A percentile compares a stretch with the other conserved stretches of the same genome.
phyloP scores from a whole-genome alignment of 2,888 invertebrate genomes.

The Leucophenga maculata region DNA sequence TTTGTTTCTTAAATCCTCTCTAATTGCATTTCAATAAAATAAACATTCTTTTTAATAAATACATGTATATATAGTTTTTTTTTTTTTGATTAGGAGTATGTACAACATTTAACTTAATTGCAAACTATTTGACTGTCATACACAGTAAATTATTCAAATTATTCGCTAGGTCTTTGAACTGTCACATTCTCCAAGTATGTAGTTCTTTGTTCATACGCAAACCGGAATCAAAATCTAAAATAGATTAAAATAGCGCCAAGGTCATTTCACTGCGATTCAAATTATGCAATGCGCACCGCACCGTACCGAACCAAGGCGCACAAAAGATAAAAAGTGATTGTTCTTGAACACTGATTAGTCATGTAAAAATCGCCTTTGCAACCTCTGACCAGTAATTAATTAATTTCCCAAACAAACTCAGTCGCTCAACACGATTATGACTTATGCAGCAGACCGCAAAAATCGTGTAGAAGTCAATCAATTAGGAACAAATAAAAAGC shows the following conservation, averaged over 20 bases:
- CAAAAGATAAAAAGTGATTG: no score
- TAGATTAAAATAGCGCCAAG: not conserved
- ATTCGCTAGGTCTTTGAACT: conserved; percentile 46
- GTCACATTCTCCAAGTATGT: conserved; percentile 40
- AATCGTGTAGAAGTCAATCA: conserved; percentile 15
- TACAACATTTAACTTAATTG: no score
- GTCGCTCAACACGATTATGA: conserved; percentile 6
- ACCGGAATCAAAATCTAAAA: conserved; percentile 50
- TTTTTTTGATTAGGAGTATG: no score
- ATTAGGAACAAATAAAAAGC: conserved; percentile 9
- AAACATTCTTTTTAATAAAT: no score
- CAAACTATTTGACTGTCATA: not conserved
- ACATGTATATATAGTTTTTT: no score
- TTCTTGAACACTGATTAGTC: no score
- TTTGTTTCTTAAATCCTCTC: no score
- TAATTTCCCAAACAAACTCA: no score
- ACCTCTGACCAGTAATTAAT: no score
- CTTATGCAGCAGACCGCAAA: conserved; percentile 9
- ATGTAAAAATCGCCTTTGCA: no score
- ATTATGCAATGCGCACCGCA: conserved; percentile 7
- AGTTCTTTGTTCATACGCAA: conserved; percentile 25
- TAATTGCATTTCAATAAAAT: no score
- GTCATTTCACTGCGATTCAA: not conserved
- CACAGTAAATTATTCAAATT: not conserved
- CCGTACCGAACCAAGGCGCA: no score